Evolutionary conservation across 2,113 vertebrate species (phyloP), one percentile per base, ranked within the genome.

Genomic region (Tauraco erythrolophus): DNA sequence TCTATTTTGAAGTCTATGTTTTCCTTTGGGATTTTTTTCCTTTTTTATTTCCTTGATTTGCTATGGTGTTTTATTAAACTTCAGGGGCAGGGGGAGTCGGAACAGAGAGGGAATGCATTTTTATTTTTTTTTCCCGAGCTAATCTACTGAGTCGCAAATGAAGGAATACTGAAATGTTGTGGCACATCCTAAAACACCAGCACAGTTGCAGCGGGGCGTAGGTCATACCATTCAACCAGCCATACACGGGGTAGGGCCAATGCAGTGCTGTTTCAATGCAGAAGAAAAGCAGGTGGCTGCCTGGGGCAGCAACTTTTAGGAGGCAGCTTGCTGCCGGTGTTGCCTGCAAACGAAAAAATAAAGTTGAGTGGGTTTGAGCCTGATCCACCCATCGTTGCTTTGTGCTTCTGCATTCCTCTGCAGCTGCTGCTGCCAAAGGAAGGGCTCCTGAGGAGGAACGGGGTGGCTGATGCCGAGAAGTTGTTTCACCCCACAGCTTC

Each of bases 111-210:
- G 35, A 7, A 4, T 43, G 22, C 3, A 10, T 25, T 31, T n/a
- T 9, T 10, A 8, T 11, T 11, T 10, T 11, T 8, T 3, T 23
- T 30, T 0, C 0, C 6, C 28, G 60, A 14, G n/a, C 21, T 54
- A 46, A 60, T 41, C 2, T 3, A n/a, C 31, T 45, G 21, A 58
- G n/a, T 41, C 4, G 5, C 37, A 74, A 31, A 37, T 72, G 66
- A 88, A 76, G 30, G 66, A 72, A 37, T 37, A 60, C 14, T 37
- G 31, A 90, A 82, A 60, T 16, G 7, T 17, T 50, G 23, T 19
- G 31, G 66, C 21, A 43, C n/a, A 57, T 48, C 19, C 33, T 46
- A 60, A 60, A 65, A 35, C 2, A 0, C 33, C 62, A 51, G 69
- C 39, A 43, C 23, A 69, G 43, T 7, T 77, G 39, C 62, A 46